Percentiles rank a stretch among this genome's conserved stretches.
Conservation (phyloP, 2,797 vertebrate genomes). For the Anguilla pacifica region DNA sequence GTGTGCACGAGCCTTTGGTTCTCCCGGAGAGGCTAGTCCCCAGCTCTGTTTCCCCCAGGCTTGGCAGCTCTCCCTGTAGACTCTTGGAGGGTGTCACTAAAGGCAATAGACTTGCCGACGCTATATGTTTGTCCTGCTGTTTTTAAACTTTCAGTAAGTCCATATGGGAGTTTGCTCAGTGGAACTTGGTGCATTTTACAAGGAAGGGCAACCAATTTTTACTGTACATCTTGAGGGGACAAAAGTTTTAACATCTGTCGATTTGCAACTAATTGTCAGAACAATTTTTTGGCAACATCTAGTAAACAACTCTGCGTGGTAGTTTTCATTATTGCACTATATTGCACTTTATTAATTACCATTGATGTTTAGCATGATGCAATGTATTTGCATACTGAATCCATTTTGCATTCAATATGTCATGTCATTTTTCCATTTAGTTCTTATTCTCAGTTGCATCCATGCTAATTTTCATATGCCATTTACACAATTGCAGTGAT, state of each 20-base stretch:
- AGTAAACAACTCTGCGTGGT: not conserved
- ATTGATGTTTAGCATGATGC: not conserved
- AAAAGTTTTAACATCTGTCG: not conserved
- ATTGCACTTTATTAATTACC: not conserved
- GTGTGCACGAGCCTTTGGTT: constrained; percentile 43
- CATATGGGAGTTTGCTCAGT: not conserved
- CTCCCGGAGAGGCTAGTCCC: constrained; percentile 10
- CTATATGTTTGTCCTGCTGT: not conserved
- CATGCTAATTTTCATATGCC: not conserved
- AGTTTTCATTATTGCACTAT: not conserved
- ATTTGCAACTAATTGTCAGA: not conserved
- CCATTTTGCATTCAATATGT: too few species aligned
- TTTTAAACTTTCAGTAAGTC: not conserved
- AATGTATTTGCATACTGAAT: not conserved
- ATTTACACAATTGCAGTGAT: not conserved
- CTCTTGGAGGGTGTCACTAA: not conserved
- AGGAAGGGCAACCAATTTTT: not conserved
- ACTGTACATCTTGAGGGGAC: not conserved
- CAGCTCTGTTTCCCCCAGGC: not conserved
- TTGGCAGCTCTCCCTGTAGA: not conserved
- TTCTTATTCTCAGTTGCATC: not conserved
- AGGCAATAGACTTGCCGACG: not conserved
- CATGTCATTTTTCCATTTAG: not conserved
- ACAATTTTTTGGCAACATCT: not conserved
- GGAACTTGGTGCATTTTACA: not conserved